Base-by-base conservation (phyloP, 2,888 invertebrate species). In the Ganaspis brasiliensis region DNA sequence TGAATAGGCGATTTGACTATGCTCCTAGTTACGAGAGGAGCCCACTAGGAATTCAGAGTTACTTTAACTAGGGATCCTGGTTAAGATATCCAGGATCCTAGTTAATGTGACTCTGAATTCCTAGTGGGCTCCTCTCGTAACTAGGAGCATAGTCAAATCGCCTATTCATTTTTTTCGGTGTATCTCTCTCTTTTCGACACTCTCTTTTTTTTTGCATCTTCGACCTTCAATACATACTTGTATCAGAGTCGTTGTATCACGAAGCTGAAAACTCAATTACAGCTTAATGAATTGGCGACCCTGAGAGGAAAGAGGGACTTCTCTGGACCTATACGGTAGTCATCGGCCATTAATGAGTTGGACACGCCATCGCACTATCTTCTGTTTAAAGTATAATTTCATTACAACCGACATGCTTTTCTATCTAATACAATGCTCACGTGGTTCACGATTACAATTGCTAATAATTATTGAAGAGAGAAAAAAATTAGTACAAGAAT, bases 201-300 rank as follows among this genome's bases (percentile, higher is more conserved):
- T 63, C 45, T 82, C 79, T 76, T 79, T 75, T 76, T 82, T 81
- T 77, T 78, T 76, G 79, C 76, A 81, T 70, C 67, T 67, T 67
- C 24, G 45, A 24, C 40, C 45, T 67, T 67, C 74, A 76, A 78
- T 81, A 79, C 85, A 83, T 86, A 86, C 87, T 83, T 87, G 86
- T 89, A 89, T 89, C 88, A 88, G 82, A 84, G 84, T 77, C 82
- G 79, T 83, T 85, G 88, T 89, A 90, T 89, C 89, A 87, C 84
- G 81, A 84, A 89, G 89, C 88, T 91, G 91, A 91, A 91, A 91
- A 91, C 91, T 91, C 91, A 91, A 91, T 91, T 91, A 91, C 88
- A 87, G 88, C 89, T 89, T 91, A 91, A 91, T 91, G 91, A 91
- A 91, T 91, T 91, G 90, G 88, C 85, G 81, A 71, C 70, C 72